phyloP scores from a whole-genome alignment of 2,113 vertebrate genomes.

The Mandrillus leucophaeus region DNA sequence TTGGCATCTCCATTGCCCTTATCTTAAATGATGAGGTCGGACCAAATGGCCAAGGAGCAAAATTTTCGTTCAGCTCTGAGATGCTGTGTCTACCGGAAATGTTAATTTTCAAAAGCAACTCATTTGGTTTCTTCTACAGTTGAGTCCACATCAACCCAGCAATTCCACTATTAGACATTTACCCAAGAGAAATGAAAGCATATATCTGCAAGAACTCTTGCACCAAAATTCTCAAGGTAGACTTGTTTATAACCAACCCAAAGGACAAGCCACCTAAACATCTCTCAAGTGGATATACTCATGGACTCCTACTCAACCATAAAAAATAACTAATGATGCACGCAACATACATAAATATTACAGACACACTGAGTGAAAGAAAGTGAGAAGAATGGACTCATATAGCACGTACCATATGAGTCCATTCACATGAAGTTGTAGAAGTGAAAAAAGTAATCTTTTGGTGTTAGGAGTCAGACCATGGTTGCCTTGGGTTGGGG shows the following conservation, averaged over 20 bases:
- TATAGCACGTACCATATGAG: neutral
- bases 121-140: neutral
- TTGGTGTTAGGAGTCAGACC: neutral
- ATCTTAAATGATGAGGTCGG: neutral
- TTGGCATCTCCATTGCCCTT: neutral
- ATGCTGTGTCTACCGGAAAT: neutral
- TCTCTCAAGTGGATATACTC: neutral
- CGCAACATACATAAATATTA: neutral
- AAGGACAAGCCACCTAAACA: neutral
- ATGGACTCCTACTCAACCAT: neutral
- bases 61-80: neutral
- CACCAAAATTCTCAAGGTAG: neutral
- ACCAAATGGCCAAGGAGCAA: neutral
- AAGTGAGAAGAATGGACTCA: too few species aligned
- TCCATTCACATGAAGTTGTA: neutral
- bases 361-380: neutral
- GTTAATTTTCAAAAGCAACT: neutral
- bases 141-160: neutral
- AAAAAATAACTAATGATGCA: neutral
- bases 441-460: neutral
- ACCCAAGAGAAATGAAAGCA: neutral
- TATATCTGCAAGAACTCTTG: neutral
- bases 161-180: neutral
- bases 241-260: neutral
- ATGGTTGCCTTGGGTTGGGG: neutral